Conservation (phyloP, 2,797 vertebrate genomes). For the Hydrophis major region DNA sequence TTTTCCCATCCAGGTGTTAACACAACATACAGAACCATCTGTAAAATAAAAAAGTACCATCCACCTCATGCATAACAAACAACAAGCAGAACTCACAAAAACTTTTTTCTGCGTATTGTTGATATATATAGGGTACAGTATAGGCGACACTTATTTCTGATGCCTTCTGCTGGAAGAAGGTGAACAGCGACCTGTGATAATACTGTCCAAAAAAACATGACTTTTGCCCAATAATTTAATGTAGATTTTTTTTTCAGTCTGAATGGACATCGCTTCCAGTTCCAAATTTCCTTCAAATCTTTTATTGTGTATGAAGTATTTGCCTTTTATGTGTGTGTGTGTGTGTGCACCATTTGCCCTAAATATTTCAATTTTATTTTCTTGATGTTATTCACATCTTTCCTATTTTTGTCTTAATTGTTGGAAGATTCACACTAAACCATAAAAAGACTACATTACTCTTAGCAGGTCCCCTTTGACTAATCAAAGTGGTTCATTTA, state of each 20-base stretch:
- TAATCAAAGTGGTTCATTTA: not conserved
- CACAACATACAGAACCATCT: not conserved
- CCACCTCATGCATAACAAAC: not conserved
- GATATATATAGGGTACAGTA: not conserved
- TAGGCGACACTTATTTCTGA: not conserved
- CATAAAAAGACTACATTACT: not conserved
- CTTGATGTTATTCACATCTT: not conserved
- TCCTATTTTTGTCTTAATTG: not conserved
- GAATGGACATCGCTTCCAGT: not conserved
- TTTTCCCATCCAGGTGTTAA: not conserved
- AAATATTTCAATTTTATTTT: not conserved
- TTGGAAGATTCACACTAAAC: not conserved
- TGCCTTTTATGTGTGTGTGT: not conserved
- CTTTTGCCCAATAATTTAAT: not conserved
- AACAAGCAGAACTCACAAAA: not conserved
- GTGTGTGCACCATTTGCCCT: not conserved
- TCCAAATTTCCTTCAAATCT: not conserved
- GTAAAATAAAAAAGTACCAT: not conserved
- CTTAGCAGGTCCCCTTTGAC: not conserved
- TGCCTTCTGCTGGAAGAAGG: not conserved
- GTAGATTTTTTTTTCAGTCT: not conserved
- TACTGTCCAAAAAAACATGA: not conserved
- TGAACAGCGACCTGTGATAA: not conserved
- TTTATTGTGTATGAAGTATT: not conserved
- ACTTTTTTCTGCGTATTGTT: not conserved